These are phyloP conservation scores for Spinibarbus caldwelli DNA, from an alignment of 2,797 vertebrate genomes.

Conservation along the genomic window DNA sequence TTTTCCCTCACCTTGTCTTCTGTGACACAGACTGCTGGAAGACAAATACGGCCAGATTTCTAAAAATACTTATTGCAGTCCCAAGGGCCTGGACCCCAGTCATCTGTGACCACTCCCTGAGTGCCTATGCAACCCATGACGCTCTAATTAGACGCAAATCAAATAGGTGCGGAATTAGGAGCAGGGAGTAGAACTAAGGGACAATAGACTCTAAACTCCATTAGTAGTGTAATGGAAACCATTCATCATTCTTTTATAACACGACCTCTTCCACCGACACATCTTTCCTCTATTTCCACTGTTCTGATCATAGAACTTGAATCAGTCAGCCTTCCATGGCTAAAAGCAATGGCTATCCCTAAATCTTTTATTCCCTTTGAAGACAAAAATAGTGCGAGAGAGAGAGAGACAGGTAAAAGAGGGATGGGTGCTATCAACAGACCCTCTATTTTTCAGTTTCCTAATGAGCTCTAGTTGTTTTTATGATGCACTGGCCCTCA, in stretches of 20 bases:
- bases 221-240: constrained; percentile 75
- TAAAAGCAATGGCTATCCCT: constrained; percentile 33
- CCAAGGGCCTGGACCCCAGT: constrained; percentile 64
- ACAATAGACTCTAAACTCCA: constrained; percentile 71
- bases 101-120: constrained; percentile 65
- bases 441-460: constrained; percentile 33
- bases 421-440: constrained; percentile 12
- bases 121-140: constrained; percentile 65
- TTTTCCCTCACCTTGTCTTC: constrained; percentile 54
- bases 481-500: not conserved
- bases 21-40: constrained; percentile 57
- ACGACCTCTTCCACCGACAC: constrained; percentile 71
- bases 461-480: constrained; percentile 22
- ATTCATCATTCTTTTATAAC: constrained; percentile 75
- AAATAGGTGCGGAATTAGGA: constrained; percentile 66
- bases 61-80: constrained; percentile 59
- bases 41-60: constrained; percentile 66
- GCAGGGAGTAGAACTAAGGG: constrained; percentile 53
- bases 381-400: constrained; percentile 47
- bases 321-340: constrained; percentile 34
- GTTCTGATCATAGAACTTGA: constrained; percentile 62
- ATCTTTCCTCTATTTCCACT: constrained; percentile 59
- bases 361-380: constrained; percentile 56
- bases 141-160: constrained; percentile 71
- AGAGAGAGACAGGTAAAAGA: constrained; percentile 31